A percentile compares a stretch with the other conserved stretches of the same genome.
phyloP scores from a whole-genome alignment of 2,888 invertebrate species.

The Noctua janthe region DNA sequence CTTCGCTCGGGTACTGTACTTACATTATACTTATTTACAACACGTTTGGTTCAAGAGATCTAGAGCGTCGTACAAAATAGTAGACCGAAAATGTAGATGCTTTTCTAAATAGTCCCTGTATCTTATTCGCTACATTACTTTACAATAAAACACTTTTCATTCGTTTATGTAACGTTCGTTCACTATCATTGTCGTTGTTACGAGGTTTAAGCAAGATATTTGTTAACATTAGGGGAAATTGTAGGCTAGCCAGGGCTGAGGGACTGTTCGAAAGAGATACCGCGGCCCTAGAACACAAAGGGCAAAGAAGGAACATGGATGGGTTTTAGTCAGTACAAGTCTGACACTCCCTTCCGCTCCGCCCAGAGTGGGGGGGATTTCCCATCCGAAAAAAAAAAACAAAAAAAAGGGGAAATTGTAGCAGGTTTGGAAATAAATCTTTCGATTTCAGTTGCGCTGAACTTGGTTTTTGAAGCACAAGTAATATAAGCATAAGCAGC shows the following conservation, averaged over 20 bases:
- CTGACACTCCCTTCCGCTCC: too few relatives aligned
- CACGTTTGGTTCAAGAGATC: conserved; percentile 76
- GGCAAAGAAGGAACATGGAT: too few relatives aligned
- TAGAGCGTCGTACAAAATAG: conserved; percentile 77
- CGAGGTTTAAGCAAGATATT: neutral
- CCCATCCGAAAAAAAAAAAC: too few relatives aligned
- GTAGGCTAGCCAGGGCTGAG: too few relatives aligned
- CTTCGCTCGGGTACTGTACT: conserved; percentile 8
- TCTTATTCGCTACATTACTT: conserved; percentile 73
- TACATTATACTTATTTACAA: conserved; percentile 59
- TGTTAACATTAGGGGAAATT: neutral
- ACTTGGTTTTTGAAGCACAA: neutral
- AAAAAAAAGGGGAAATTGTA: too few relatives aligned
- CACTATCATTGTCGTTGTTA: conserved; percentile 9
- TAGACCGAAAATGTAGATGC: conserved; percentile 76
- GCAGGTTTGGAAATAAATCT: neutral
- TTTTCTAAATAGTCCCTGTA: conserved; percentile 86
- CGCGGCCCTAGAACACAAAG: too few relatives aligned
- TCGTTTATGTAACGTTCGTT: conserved; percentile 27
- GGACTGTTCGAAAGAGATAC: too few relatives aligned
- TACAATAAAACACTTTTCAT: conserved; percentile 57
- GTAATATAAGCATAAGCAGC: neutral
- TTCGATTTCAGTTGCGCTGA: neutral
- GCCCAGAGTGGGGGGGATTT: too few relatives aligned
- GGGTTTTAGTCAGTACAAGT: too few relatives aligned